These are phyloP conservation scores for Pocillopora verrucosa DNA, from an alignment of 64 coral and sea anemone genomes.

Conservation along the genomic window DNA sequence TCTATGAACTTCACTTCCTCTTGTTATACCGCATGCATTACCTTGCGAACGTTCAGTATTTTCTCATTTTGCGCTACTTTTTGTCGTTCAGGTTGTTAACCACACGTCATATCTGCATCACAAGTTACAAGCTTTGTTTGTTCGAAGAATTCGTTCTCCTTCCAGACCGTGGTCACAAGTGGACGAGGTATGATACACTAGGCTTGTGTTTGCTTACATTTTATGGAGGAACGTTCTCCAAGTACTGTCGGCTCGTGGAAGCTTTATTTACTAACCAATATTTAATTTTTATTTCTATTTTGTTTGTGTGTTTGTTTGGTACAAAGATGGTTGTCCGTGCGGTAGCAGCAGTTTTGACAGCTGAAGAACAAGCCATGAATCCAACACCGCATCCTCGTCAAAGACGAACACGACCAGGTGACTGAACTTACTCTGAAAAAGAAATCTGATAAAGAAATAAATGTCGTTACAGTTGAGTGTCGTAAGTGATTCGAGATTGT, in stretches of 20 bases:
- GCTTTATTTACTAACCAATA: no score
- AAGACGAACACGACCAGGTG: constrained; percentile 70
- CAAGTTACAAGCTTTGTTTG: constrained; percentile 88
- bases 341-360: constrained; percentile 73
- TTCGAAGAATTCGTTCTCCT: constrained; percentile 85
- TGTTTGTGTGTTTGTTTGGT: background rate
- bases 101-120: constrained; percentile 76
- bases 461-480: background rate
- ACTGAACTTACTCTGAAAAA: background rate
- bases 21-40: no score
- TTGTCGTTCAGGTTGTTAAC: constrained; percentile 22
- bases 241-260: no score
- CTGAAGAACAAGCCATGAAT: constrained; percentile 79
- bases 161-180: constrained; percentile 93
- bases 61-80: background rate
- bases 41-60: no score
- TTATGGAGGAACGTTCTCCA: background rate
- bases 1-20: no score
- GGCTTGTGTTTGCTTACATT: background rate
- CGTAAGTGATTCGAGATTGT: no score
- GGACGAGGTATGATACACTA: constrained; percentile 75
- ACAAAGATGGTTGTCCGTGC: constrained; percentile 77
- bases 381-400: constrained; percentile 60
- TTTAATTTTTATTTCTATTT: background rate
- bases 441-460: background rate